Conservation (phyloP, 23 tunicate species). For the Phallusia fumigata region DNA sequence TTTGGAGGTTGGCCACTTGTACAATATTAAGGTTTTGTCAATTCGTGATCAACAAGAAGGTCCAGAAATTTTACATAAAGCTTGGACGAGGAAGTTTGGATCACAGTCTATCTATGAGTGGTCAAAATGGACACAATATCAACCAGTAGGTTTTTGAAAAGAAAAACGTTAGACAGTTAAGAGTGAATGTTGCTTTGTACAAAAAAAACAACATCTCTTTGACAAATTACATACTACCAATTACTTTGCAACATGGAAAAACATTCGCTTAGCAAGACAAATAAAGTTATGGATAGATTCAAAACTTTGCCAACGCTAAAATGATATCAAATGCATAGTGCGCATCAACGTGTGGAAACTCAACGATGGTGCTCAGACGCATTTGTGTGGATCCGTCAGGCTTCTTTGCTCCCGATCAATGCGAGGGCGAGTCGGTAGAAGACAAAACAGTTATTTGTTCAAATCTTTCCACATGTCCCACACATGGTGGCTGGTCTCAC, state of each 20-base stretch:
- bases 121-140: background rate
- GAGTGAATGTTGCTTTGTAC: too few species aligned
- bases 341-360: background rate
- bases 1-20: background rate
- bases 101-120: background rate
- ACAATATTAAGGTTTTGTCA: background rate
- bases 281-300: too few species aligned
- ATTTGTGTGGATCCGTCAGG: background rate
- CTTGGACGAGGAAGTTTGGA: background rate
- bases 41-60: background rate
- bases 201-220: too few species aligned
- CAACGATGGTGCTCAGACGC: background rate
- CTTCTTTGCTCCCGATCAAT: background rate
- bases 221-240: too few species aligned
- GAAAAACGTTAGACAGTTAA: too few species aligned
- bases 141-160: background rate
- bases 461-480: conserved; percentile 19
- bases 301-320: too few species aligned
- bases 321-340: background rate
- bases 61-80: background rate
- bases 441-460: background rate
- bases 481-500: conserved; percentile 44
- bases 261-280: too few species aligned
- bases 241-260: too few species aligned
- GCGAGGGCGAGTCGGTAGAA: background rate